Conservation (phyloP, 2,797 vertebrate genomes). For the Capromys pilorides region DNA sequence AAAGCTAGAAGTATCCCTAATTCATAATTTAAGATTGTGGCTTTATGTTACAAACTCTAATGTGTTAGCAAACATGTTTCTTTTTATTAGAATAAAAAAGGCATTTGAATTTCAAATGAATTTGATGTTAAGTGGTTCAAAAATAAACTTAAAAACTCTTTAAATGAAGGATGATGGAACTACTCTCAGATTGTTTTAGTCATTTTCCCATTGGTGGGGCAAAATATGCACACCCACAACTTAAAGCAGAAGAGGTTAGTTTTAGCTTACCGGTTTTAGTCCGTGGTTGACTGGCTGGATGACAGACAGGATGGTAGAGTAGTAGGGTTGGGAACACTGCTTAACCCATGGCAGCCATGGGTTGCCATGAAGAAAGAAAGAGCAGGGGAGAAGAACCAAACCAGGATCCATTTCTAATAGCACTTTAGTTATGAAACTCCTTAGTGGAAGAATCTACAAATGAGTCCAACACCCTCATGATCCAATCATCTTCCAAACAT, state of each 20-base stretch:
- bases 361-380: background rate
- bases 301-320: background rate
- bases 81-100: background rate
- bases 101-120: background rate
- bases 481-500: background rate
- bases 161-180: constrained; percentile 24
- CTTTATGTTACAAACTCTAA: background rate
- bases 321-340: background rate
- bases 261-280: background rate
- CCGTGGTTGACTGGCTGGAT: background rate
- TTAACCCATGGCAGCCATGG: background rate
- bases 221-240: background rate
- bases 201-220: background rate
- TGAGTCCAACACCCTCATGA: background rate
- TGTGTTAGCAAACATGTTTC: constrained; percentile 16
- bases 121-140: constrained; percentile 37
- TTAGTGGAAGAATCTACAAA: background rate
- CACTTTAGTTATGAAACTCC: background rate
- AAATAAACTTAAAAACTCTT: constrained; percentile 54
- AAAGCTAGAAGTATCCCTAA: background rate
- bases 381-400: background rate
- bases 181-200: background rate
- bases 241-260: background rate
- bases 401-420: background rate
- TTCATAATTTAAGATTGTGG: constrained; percentile 16